Conservation (phyloP, 1,140 invertebrate species). For the Drosophila prosaltans region DNA sequence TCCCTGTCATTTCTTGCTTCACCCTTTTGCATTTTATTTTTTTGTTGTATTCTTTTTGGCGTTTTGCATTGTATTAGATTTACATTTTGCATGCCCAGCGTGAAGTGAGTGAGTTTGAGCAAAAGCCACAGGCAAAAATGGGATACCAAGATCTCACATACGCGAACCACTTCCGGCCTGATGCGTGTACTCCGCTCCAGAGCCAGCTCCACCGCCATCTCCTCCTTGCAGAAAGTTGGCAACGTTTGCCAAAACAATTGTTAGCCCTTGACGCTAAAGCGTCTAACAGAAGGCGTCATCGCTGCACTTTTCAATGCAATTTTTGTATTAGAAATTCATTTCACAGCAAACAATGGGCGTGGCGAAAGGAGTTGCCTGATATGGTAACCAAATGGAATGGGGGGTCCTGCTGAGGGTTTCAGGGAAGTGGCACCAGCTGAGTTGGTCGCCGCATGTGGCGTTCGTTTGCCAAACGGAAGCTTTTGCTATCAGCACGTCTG, state of each 20-base stretch:
- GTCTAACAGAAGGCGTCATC: constrained; percentile 38
- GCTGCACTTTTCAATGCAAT: constrained; percentile 68
- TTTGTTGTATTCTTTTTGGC: constrained; percentile 56
- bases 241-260: constrained; percentile 73
- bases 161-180: constrained; percentile 67
- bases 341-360: constrained; percentile 47
- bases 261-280: constrained; percentile 52
- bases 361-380: not conserved
- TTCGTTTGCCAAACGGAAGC: constrained; percentile 54
- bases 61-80: constrained; percentile 81
- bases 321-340: constrained; percentile 82
- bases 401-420: not conserved
- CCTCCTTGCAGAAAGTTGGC: constrained; percentile 52
- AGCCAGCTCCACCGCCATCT: not conserved
- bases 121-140: constrained; percentile 48
- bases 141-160: constrained; percentile 31
- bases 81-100: constrained; percentile 79
- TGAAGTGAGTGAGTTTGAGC: constrained; percentile 60
- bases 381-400: not conserved
- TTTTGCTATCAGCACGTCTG: constrained; percentile 62
- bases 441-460: constrained; percentile 30
- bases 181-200: constrained; percentile 13
- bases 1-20: not conserved
- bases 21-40: constrained; percentile 5
- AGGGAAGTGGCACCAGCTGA: constrained; percentile 48